phyloP scores from a whole-genome alignment of 1,140 invertebrate species.

The Trichoplusia ni region DNA sequence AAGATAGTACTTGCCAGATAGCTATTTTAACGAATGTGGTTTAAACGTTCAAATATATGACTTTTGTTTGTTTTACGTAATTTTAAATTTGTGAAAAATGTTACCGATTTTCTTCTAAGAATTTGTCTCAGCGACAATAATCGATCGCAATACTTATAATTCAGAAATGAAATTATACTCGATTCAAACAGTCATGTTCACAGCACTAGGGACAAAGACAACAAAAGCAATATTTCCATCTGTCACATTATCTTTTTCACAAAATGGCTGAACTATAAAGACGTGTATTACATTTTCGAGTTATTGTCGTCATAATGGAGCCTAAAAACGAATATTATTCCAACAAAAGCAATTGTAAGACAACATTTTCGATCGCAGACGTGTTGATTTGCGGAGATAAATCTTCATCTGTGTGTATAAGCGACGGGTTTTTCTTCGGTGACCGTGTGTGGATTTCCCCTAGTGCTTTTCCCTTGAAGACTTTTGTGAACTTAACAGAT shows the following conservation, averaged over 20 bases:
- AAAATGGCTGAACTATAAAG: slow-evolving; percentile 79
- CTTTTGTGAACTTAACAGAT: slow-evolving; percentile 40
- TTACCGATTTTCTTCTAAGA: too few relatives aligned
- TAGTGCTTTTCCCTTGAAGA: slow-evolving; percentile 39
- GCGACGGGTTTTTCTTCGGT: slow-evolving; percentile 42
- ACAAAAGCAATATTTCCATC: slow-evolving; percentile 4
- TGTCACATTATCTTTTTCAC: slow-evolving; percentile 45
- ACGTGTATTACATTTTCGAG: slow-evolving; percentile 67
- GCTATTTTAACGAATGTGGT: too few relatives aligned
- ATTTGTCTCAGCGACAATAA: too few relatives aligned
- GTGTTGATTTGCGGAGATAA: slow-evolving; percentile 50
- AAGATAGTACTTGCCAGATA: too few relatives aligned
- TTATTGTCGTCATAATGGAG: slow-evolving; percentile 71
- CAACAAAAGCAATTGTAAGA: slow-evolving; percentile 55
- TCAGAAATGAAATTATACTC: neutral
- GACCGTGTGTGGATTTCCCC: slow-evolving; percentile 47
- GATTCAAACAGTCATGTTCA: too few relatives aligned
- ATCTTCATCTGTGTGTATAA: slow-evolving; percentile 44
- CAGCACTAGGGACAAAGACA: neutral
- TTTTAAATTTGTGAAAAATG: too few relatives aligned
- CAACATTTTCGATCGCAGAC: slow-evolving; percentile 28
- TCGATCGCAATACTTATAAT: too few relatives aligned
- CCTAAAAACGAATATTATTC: slow-evolving; percentile 52
- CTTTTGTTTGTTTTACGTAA: too few relatives aligned
- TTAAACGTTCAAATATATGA: too few relatives aligned